phyloP scores from a whole-genome alignment of 2,888 invertebrate genomes.

The Margaritifera margaritifera region DNA sequence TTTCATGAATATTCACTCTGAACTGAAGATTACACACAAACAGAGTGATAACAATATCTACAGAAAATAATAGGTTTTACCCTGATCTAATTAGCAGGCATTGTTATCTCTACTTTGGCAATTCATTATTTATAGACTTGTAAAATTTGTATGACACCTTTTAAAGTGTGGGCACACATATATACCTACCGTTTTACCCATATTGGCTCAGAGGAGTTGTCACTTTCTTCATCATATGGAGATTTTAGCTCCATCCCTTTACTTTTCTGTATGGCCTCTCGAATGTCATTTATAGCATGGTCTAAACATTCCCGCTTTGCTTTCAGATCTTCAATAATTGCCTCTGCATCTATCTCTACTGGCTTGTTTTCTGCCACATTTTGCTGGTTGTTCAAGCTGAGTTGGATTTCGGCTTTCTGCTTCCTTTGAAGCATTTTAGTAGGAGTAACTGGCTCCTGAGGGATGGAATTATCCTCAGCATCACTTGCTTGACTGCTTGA shows the following conservation, averaged over 20 bases:
- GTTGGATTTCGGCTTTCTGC: conserved; percentile 60
- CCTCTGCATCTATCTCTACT: conserved; percentile 62
- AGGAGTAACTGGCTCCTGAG: conserved; percentile 81
- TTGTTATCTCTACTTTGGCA: too few species aligned
- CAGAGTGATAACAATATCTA: too few species aligned
- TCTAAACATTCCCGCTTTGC: conserved; percentile 66
- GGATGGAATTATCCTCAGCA: conserved; percentile 77
- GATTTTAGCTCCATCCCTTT: conserved; percentile 62
- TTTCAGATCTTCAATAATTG: conserved; percentile 64
- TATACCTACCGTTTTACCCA: conserved; percentile 68
- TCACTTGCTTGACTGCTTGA: conserved; percentile 96
- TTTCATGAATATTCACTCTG: too few species aligned
- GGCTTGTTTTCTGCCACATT: conserved; percentile 29
- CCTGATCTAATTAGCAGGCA: too few species aligned
- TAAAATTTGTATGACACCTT: too few species aligned
- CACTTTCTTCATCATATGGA: conserved; percentile 41
- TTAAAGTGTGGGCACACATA: conserved; percentile 4
- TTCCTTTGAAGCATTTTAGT: conserved; percentile 77
- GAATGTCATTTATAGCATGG: conserved; percentile 85
- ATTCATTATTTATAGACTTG: too few species aligned
- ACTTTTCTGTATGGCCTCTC: conserved; percentile 84
- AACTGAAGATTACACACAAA: too few species aligned
- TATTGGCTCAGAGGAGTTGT: conserved; percentile 58
- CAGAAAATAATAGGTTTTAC: too few species aligned
- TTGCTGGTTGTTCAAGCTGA: conserved; percentile 36